Evolutionary conservation across 2,888 invertebrate genomes (phyloP), one percentile per base, ranked within the genome.

Genomic region (Chouioia cunea): DNA sequence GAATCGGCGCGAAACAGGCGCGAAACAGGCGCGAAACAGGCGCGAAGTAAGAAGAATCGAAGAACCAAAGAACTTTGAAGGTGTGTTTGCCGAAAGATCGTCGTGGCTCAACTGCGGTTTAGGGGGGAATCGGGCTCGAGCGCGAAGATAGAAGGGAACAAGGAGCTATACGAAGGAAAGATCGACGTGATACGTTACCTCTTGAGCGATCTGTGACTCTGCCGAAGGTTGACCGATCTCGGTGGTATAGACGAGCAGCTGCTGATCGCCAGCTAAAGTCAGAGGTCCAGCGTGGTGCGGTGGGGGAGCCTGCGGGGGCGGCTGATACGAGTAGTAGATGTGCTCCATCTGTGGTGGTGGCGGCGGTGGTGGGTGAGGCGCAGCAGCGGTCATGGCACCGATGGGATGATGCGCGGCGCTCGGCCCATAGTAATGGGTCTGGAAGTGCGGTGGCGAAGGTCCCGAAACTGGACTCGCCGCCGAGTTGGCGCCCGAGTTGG

Each of bases 291-390:
- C 81, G 22, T 78, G 78, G 22, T 80, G 82, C 2, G 79, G 79
- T 36, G 81, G 74, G 18, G 80, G 81, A 8, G 79, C 74, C 8
- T 80, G 81, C 3, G 79, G 79, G 15, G 79, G 81, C 23, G 82
- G 73, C 14, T 83, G 71, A 64, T 81, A 83, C 20, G 83, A 76
- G 54, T 85, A 85, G 60, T 83, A 85, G 2, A 85, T 65, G 66
- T 82, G 84, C 75, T 85, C 85, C 69, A 84, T 62, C 62, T 85
- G 85, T 3, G 78, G 76, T 16, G 80, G 81, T 0, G 82, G 81
- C 4, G 79, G 81, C 10, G 74, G 70, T 12, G 75, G 76, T 1
- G 50, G 58, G 15, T 68, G 68, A 6, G 70, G 60, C 15, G 52
- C 65, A 20, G 58, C 22, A 14, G 64, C 15, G n/a, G 60, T 14